phyloP scores from a whole-genome alignment of 1,140 invertebrate genomes.

The Dufourea novaeangliae region DNA sequence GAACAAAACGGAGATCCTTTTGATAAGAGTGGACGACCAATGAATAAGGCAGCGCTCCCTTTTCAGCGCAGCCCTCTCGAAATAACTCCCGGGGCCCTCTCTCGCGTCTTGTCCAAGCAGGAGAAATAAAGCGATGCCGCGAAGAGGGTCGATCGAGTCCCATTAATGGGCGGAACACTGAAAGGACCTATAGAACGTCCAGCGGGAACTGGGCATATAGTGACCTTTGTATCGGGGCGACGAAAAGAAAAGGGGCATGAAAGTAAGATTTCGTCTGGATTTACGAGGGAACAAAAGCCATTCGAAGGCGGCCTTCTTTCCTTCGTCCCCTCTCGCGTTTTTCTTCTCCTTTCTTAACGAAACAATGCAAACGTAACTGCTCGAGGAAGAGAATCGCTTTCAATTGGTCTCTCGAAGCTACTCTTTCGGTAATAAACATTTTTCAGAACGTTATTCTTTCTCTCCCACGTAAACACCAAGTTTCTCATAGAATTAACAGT shows the following conservation, averaged over 20 bases:
- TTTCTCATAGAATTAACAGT: no score
- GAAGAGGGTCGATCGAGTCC: slow-evolving; percentile 70
- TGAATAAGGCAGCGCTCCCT: slow-evolving; percentile 58
- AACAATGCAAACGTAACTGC: slow-evolving; percentile 11
- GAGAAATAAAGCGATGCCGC: slow-evolving; percentile 67
- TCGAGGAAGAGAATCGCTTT: not conserved
- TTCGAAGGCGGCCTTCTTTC: not conserved
- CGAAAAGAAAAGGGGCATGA: slow-evolving; percentile 33
- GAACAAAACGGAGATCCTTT: slow-evolving; percentile 27
- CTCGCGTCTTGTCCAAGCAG: slow-evolving; percentile 59
- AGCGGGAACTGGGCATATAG: slow-evolving; percentile 64
- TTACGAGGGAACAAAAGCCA: slow-evolving; percentile 21
- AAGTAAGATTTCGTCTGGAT: slow-evolving; percentile 48
- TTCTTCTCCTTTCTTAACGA: slow-evolving; percentile 24
- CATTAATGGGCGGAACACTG: slow-evolving; percentile 69
- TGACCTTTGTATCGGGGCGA: slow-evolving; percentile 58
- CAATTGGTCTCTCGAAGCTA: not conserved
- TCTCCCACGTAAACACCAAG: not conserved
- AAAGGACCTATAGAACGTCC: slow-evolving; percentile 53
- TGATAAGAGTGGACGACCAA: slow-evolving; percentile 26
- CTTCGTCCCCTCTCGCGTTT: not conserved
- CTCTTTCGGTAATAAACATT: not conserved
- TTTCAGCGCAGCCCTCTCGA: slow-evolving; percentile 61
- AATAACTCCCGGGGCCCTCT: slow-evolving; percentile 56
- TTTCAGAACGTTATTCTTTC: not conserved